Evolutionary conservation across 2,113 vertebrate genomes (phyloP), one percentile per base, ranked within the genome.

Genomic region (Hyla sarda): DNA sequence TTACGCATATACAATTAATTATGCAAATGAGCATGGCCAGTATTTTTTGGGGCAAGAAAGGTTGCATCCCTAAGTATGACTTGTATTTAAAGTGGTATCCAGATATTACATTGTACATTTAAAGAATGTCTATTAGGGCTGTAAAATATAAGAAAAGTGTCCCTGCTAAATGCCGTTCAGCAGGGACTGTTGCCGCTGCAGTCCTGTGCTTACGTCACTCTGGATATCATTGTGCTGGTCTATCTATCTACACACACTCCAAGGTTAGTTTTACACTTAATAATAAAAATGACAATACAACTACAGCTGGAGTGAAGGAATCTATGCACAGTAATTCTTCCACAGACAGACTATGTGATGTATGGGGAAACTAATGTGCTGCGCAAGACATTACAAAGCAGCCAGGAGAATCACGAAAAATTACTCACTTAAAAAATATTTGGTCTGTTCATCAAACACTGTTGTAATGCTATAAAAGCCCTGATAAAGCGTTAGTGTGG

Each of bases 391-490:
- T 47, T 52, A 34, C 23, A 30, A 50, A 71, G 23, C 21, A 54
- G 32, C 34, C 67, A 84, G 52, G 23, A 74, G 32, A 84, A 84
- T 45, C 69, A 41, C 47, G 52, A 84, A 58, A 84, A 74, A 75
- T 74, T 37, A 84, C 50, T 84, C 69, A 84, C 32, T 71, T 75
- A 60, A 60, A 75, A 83, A 73, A 41, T 74, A 84, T 84, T 84
- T 84, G 67, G 52, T 84, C 82, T 84, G 23, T 47, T 84, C 69
- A 47, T 75, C 82, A 74, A 84, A 56, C 71, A 47, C 82, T 74
- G 71, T 84, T 84, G 82, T 84, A 84, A 84, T 58, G 82, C 71
- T 74, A 62, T 75, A 72, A 84, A 73, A 84, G 17, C 50, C 69
- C 82, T 84, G 82, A 84, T 83, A 73, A 83, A 83, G 81, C n/a